Evolutionary conservation across 2,797 vertebrate species (phyloP), one percentile per base, ranked within the genome.

Genomic region (Oryzias dopingdopingensis): DNA sequence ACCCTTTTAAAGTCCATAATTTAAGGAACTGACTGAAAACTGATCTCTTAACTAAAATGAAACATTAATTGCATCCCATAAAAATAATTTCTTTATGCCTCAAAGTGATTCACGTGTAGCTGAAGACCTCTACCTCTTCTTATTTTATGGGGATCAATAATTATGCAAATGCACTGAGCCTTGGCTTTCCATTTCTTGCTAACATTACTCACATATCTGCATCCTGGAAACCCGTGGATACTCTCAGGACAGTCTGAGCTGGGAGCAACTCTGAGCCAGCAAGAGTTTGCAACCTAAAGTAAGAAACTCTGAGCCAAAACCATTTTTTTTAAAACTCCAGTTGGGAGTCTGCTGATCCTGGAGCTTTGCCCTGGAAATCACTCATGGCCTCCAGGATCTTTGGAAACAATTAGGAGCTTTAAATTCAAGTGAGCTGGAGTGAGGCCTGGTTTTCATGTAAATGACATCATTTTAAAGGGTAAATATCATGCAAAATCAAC

Each of bases 41-140:
- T 46, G 23, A 52, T 52, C 42, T 45, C 26, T 10, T 60, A 49
- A 60, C 32, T 60, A 5, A 37, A 60, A 45, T 52, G 37, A 37
- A 17, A 45, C 26, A 45, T 52, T 52, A 22, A 6, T 45, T 58
- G 18, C 42, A 37, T 45, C 58, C 42, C 58, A 46, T 52, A 42
- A 52, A 52, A 60, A 52, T 60, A 60, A 52, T 60, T 49, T 44
- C 42, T 43, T 52, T 18, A n/a, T 60, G 58, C 26, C 26, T 60
- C 23, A 17, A 40, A 60, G 49, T 60, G 49, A 42, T 29, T 60
- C 17, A 60, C 15, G 52, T 52, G 15, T 45, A 45, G 24, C 26
- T 37, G 40, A 5, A 44, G 17, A 18, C 20, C 18, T 29, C 44
- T 51, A 13, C 58, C 42, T 46, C 10, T 6, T 52, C 32, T 52